phyloP scores from a whole-genome alignment of 2,888 invertebrate genomes.

The Bhutanitis thaidina region DNA sequence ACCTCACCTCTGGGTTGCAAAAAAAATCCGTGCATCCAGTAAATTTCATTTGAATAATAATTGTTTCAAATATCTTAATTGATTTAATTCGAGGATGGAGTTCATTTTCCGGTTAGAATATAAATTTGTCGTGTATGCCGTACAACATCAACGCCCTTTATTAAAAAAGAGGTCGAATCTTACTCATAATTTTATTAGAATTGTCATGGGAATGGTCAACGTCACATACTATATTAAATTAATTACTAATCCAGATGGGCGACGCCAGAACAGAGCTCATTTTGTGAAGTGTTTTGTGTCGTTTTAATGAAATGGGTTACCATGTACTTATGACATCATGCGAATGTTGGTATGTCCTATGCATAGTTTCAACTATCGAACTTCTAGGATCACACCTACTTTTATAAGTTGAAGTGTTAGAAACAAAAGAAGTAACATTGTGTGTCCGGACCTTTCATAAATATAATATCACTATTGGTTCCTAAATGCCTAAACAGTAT shows the following conservation, averaged over 20 bases:
- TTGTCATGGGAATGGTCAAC: constrained; percentile 8
- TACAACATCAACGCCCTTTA: background rate
- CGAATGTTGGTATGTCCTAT: background rate
- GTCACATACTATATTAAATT: constrained; percentile 10
- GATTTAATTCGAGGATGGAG: no score
- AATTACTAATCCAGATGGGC: constrained; percentile 15
- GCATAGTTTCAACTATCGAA: background rate
- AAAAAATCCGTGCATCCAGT: no score
- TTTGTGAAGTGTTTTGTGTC: constrained; percentile 18
- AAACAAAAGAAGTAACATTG: no score
- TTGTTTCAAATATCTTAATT: no score
- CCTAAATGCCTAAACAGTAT: no score
- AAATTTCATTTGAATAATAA: no score
- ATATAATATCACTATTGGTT: no score
- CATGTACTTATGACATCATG: constrained; percentile 19
- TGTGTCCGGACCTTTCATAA: no score
- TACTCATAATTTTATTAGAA: background rate
- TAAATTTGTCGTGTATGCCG: no score
- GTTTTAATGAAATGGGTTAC: constrained; percentile 18
- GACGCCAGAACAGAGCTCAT: constrained; percentile 16
- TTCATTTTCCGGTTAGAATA: no score
- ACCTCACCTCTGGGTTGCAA: no score
- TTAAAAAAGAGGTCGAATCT: background rate
- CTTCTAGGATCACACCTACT: constrained; percentile 2
- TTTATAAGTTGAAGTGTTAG: background rate